phyloP scores from a whole-genome alignment of 2,797 vertebrate species.

The Tarsius wallacei region DNA sequence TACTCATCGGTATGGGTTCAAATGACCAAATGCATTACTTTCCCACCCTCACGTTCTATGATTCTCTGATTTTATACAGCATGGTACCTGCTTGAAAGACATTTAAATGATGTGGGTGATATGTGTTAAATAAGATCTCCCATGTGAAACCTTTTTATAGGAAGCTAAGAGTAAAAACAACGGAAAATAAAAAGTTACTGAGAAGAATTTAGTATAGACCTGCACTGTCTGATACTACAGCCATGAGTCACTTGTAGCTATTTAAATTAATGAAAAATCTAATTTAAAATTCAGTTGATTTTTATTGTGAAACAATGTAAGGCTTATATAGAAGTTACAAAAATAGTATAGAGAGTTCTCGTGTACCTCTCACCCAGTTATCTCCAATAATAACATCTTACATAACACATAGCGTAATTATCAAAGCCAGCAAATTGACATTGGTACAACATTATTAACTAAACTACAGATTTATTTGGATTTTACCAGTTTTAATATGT shows the following conservation, averaged over 20 bases:
- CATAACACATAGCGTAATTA: background rate
- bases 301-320: conserved; percentile 17
- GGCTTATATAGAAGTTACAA: background rate
- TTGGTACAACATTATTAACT: background rate
- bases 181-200: background rate
- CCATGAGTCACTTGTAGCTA: background rate
- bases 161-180: background rate
- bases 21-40: background rate
- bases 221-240: background rate
- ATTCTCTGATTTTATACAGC: background rate
- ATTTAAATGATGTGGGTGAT: conserved; percentile 10
- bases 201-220: background rate
- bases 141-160: background rate
- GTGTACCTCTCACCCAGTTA: background rate
- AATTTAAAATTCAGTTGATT: background rate
- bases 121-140: background rate
- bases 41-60: background rate
- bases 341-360: background rate
- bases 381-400: background rate
- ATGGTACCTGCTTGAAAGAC: background rate
- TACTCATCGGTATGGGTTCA: background rate
- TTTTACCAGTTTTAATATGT: background rate
- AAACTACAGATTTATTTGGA: background rate
- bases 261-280: background rate
- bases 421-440: background rate